Base-by-base conservation (phyloP, 2,797 vertebrate genomes). In the Labroides dimidiatus region DNA sequence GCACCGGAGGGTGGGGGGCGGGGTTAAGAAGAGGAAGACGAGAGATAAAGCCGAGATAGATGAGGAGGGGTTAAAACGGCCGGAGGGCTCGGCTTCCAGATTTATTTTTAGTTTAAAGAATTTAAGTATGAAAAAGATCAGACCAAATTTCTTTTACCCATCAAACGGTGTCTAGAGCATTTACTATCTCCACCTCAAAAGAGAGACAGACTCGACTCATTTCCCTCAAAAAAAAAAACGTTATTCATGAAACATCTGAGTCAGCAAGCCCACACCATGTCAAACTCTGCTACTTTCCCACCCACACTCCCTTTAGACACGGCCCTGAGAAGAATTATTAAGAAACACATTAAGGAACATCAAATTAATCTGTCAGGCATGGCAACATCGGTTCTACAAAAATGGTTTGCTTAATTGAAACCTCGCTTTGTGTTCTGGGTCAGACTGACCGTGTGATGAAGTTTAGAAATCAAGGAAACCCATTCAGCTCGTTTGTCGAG, bases 1-100 rank as follows among this genome's bases (percentile, higher is more conserved):
- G 48, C 6, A 69, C 84, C 72, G 10, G 36, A 63, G 81, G 82
- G 71, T 4, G 59, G 68, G 68, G 55, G 53, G 63, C 11, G 17
- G 23, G 49, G 33, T 24, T 17, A 15, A 44, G 42, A 65, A 37
- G 42, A 43, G 57, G 52, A 70, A 71, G 64, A 77, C 42, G 41
- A 57, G 64, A 56, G n/a, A 21, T 59, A 39, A 80, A 78, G 71
- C 23, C 60, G 42, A n/a, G 21, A 69, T 17, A 49, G 13, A 61
- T 7, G 17, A 24, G 11, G 19, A 2, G 51, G 53, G 33, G n/a
- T 16, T 33, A 4, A 10, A 58, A n/a, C 41, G 3, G 33, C 24
- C 19, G 27, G 24, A 50, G 20, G 42, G 2, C 30, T 30, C 11
- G 6, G 36, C 4, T 53, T 10, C 0, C 17, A 5, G 15, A 21